A percentile compares a stretch with the other conserved stretches of the same genome.
Conservation (phyloP, 2,113 vertebrate genomes). For the Elgaria multicarinata region DNA sequence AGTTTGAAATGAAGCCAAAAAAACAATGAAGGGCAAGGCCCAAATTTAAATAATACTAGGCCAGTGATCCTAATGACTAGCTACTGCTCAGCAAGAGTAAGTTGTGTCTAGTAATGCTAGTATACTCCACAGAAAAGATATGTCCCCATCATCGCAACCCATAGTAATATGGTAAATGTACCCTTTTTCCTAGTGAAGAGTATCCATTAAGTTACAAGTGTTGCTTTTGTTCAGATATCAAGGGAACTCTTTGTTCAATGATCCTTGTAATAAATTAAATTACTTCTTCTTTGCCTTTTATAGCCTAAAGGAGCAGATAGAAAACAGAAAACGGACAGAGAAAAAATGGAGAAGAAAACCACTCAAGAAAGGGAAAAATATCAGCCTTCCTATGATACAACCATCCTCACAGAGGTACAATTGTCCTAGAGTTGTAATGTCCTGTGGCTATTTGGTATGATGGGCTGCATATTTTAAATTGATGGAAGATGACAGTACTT, state of each 20-base stretch:
- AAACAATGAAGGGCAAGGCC: background rate
- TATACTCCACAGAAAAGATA: background rate
- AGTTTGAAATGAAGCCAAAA: background rate
- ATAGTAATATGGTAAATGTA: conserved; percentile 25
- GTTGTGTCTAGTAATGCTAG: background rate
- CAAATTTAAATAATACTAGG: background rate
- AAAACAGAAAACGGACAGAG: conserved; percentile 94
- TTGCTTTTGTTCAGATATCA: conserved; percentile 43
- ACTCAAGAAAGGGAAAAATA: conserved; percentile 93
- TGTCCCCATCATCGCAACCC: background rate
- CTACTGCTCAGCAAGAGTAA: background rate
- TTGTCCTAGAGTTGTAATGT: background rate
- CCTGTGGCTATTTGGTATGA: background rate
- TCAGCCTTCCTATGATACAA: conserved; percentile 89
- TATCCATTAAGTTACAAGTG: conserved; percentile 5
- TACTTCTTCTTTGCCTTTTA: conserved; percentile 62
- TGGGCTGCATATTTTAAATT: background rate
- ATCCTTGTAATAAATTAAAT: conserved; percentile 52
- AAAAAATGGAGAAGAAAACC: conserved; percentile 92
- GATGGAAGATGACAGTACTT: background rate
- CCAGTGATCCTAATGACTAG: background rate
- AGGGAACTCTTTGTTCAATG: conserved; percentile 26
- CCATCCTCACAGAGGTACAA: conserved; percentile 90
- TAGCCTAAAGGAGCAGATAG: conserved; percentile 97
- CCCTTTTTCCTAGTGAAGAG: background rate